Evolutionary conservation across 1,140 invertebrate species (phyloP).

Genomic region (Drosophila carrolli): DNA sequence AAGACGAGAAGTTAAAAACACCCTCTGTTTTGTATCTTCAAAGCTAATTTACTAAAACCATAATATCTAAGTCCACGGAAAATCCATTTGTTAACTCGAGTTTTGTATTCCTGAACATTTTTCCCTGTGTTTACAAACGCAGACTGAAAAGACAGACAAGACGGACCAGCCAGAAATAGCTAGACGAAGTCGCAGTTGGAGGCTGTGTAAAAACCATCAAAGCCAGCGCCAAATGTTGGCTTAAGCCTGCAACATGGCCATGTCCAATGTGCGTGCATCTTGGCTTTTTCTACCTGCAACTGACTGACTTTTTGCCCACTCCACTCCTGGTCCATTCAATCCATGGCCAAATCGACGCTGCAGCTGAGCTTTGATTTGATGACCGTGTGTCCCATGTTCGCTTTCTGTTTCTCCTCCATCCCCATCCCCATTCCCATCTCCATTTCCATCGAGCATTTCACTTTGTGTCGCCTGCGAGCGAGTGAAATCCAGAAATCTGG

Average conservation of each 20-base stretch:
- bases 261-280: constrained; percentile 53
- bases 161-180: constrained; percentile 26
- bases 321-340: constrained; percentile 24
- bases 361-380: constrained; percentile 60
- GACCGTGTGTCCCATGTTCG: constrained; percentile 47
- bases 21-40: too few relatives aligned
- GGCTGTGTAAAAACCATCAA: constrained; percentile 63
- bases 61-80: too few relatives aligned
- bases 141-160: constrained; percentile 1
- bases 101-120: neutral
- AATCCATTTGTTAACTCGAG: too few relatives aligned
- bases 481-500: constrained; percentile 36
- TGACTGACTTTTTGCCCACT: constrained; percentile 9
- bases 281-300: constrained; percentile 39
- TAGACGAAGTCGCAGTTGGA: constrained; percentile 25
- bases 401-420: constrained; percentile 45
- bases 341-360: constrained; percentile 36
- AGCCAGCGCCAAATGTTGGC: constrained; percentile 76
- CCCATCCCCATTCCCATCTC: constrained; percentile 9
- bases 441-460: constrained; percentile 60
- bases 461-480: constrained; percentile 60
- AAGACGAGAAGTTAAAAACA: too few relatives aligned
- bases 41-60: too few relatives aligned
- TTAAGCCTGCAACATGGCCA: constrained; percentile 62
- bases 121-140: constrained; percentile 3